Evolutionary conservation across 1,140 invertebrate species (phyloP), one percentile per base, ranked within the genome.

Genomic region (Bombus sylvicola): DNA sequence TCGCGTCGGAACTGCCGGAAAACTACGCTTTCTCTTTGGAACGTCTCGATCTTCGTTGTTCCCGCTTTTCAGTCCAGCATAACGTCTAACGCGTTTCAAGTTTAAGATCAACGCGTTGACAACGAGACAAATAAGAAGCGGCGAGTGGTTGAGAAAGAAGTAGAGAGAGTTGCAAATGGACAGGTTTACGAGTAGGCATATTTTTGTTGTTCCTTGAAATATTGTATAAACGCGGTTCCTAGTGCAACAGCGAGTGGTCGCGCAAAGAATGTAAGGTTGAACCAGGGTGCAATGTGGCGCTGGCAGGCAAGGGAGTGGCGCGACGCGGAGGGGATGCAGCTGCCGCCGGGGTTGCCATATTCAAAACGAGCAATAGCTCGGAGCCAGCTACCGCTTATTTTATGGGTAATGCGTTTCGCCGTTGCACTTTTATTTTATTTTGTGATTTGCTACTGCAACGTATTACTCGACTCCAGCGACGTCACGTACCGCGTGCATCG

Each of bases 331-430:
- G 41, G n/a, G 15, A 31, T 59, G 53, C 39, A 31, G 34, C 66
- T 31, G 43, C 53, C 34, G 57, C 53, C 34, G 66, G 31, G 57
- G 71, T 74, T 43, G 82, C 64, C 62, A 74, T 81, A 90, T 88
- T 90, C 89, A 86, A 86, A 86, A 47, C 89, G 89, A 79, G 89
- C 87, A 64, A 90, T 90, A 90, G 89, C 83, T 90, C 80, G 59
- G 75, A 68, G 73, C 72, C 71, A 80, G 71, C 71, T 39, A 75
- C 71, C 82, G 80, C 86, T 89, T 88, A 88, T 90, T 91, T 91
- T 91, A 90, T 88, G 89, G 89, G 82, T 87, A 87, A 91, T 87
- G 89, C 89, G 76, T 90, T 90, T 81, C 77, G 34, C 78, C 78
- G 77, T 81, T 15, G 31, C 81, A 41, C 71, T 76, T 91, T 87